Evolutionary conservation across 2,797 vertebrate species (phyloP).

Genomic region (Pipistrellus pygmaeus): DNA sequence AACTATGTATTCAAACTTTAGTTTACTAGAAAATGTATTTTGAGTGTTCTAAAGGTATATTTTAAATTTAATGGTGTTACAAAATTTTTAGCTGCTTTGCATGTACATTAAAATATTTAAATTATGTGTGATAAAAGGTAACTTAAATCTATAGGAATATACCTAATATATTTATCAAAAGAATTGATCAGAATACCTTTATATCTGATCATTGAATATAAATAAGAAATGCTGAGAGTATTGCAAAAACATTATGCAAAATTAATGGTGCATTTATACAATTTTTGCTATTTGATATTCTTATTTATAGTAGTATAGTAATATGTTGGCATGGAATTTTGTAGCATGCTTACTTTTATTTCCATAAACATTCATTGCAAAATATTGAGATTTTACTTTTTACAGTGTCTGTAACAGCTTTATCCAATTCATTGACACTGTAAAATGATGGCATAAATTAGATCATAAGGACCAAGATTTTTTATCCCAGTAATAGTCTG

Average conservation of each 20-base stretch:
- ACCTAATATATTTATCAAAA: not conserved
- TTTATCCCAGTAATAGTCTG: not conserved
- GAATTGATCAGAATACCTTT: not conserved
- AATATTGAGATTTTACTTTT: constrained; percentile 26
- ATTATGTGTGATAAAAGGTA: not conserved
- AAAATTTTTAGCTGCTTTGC: not conserved
- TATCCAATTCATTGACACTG: not conserved
- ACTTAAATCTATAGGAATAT: not conserved
- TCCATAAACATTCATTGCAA: not conserved
- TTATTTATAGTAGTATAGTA: not conserved
- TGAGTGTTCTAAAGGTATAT: not conserved
- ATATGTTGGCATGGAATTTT: not conserved
- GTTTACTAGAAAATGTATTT: not conserved
- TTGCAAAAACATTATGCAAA: not conserved
- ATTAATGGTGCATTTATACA: not conserved
- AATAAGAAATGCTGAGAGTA: not conserved
- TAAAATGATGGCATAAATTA: not conserved
- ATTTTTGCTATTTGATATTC: not conserved
- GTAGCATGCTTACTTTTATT: not conserved
- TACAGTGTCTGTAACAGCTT: not conserved
- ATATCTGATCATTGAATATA: not conserved
- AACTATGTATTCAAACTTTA: not conserved
- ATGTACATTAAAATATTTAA: not conserved
- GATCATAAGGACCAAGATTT: not conserved
- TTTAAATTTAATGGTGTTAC: constrained; percentile 10